These are phyloP conservation scores for Protobothrops mucrosquamatus DNA, from an alignment of 2,113 vertebrate genomes.

Conservation along the genomic window DNA sequence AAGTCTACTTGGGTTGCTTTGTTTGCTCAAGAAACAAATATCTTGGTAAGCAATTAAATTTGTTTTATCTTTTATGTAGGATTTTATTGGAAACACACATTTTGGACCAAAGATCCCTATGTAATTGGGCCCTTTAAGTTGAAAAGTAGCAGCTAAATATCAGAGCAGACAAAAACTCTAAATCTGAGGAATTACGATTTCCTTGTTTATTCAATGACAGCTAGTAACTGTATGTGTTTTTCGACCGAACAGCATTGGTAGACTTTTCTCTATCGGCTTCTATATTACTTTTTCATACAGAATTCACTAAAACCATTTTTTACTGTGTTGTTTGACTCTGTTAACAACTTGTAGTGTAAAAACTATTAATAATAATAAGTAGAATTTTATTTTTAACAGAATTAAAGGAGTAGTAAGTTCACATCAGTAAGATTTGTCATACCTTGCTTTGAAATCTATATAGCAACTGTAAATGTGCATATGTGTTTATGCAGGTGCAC, in stretches of 20 bases:
- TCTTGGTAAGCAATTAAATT: not conserved
- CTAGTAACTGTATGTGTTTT: not conserved
- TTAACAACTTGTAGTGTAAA: not conserved
- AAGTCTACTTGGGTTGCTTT: not conserved
- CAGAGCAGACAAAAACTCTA: not conserved
- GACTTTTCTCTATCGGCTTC: not conserved
- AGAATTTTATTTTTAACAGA: not conserved
- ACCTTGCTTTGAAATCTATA: not conserved
- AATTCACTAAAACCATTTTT: not conserved
- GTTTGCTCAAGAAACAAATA: not conserved
- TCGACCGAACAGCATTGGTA: not conserved
- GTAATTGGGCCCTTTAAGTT: not conserved
- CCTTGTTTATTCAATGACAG: not conserved
- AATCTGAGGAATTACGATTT: not conserved
- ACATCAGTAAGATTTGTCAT: not conserved
- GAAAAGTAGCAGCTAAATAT: not conserved
- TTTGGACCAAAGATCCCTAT: not conserved
- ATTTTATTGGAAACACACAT: not conserved
- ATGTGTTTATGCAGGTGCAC: not conserved
- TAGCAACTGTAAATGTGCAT: not conserved
- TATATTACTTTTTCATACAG: not conserved
- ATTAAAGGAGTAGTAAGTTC: not conserved
- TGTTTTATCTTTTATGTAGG: not conserved
- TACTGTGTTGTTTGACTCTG: not conserved
- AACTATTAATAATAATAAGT: not conserved